These are phyloP conservation scores for Seriola quinqueradiata DNA, from an alignment of 2,113 vertebrate species.

Conservation along the genomic window DNA sequence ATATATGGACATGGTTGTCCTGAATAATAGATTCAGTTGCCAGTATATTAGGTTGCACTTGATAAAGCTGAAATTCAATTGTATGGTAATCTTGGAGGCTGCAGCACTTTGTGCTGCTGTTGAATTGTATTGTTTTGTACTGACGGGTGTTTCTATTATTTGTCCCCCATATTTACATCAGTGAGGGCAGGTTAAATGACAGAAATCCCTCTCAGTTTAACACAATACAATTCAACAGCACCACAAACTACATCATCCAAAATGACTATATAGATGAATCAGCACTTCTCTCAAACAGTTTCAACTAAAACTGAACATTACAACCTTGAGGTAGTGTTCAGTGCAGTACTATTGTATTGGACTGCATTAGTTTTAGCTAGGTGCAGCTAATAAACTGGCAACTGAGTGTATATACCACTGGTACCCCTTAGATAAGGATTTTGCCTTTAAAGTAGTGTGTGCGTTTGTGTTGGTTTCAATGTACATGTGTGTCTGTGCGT, in stretches of 20 bases:
- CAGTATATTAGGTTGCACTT: too few species aligned
- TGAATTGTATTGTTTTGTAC: not conserved
- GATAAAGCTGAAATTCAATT: too few species aligned
- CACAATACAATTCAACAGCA: not conserved
- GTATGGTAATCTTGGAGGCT: too few species aligned
- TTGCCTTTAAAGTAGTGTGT: slow-evolving; percentile 39
- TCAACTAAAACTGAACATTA: not conserved
- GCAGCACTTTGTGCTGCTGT: too few species aligned
- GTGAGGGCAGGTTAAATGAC: not conserved
- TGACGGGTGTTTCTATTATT: too few species aligned
- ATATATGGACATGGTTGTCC: too few species aligned
- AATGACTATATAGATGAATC: too few species aligned
- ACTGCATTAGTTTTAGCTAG: not conserved
- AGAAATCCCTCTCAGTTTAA: not conserved
- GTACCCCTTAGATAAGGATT: slow-evolving; percentile 5
- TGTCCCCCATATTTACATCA: not conserved
- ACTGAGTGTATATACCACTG: not conserved
- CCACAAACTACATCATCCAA: too few species aligned
- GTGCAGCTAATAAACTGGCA: slow-evolving; percentile 11
- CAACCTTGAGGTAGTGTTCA: not conserved
- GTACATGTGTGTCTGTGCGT: slow-evolving; percentile 39
- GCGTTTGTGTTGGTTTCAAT: not conserved
- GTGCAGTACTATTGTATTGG: not conserved
- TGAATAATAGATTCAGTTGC: too few species aligned
- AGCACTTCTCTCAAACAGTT: too few species aligned